A percentile compares a stretch with the other conserved stretches of the same genome.
phyloP scores from a whole-genome alignment of 2,888 invertebrate genomes.

The Spodoptera exigua region DNA sequence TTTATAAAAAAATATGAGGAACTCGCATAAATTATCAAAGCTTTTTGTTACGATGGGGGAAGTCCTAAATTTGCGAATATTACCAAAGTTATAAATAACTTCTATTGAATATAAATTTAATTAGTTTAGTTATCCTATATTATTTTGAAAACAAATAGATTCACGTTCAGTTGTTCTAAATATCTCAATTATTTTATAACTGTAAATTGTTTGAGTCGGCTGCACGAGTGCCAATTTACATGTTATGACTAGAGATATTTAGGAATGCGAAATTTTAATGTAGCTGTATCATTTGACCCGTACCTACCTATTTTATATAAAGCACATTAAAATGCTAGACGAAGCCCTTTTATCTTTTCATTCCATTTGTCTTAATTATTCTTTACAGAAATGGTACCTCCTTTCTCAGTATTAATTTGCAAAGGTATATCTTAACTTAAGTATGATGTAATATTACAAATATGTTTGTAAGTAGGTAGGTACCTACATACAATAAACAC shows the following conservation, averaged over 20 bases:
- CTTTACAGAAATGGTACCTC: constrained; percentile 11
- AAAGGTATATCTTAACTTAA: not conserved
- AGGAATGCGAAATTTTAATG: constrained; percentile 28
- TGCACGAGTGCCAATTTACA: constrained; percentile 32
- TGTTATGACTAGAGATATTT: constrained; percentile 37
- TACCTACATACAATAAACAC: no score
- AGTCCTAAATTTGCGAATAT: constrained; percentile 12
- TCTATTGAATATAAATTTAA: constrained; percentile 16
- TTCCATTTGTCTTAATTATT: constrained; percentile 48
- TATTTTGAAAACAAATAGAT: constrained; percentile 30
- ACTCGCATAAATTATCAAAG: constrained; percentile 14
- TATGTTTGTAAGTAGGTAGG: not conserved
- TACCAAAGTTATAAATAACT: constrained; percentile 23
- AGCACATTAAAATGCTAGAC: constrained; percentile 19
- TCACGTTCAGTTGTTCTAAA: constrained; percentile 27
- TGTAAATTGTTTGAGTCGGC: constrained; percentile 19
- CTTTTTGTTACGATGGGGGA: constrained; percentile 16
- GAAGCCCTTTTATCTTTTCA: constrained; percentile 36
- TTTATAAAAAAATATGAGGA: not conserved
- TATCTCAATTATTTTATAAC: constrained; percentile 34
- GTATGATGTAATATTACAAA: not conserved
- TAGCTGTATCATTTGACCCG: constrained; percentile 17
- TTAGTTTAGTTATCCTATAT: constrained; percentile 17
- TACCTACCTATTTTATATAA: constrained; percentile 25
- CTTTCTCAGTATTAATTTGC: constrained; percentile 13